phyloP scores from a whole-genome alignment of 2,888 invertebrate species.

The Lochmaea capreae region DNA sequence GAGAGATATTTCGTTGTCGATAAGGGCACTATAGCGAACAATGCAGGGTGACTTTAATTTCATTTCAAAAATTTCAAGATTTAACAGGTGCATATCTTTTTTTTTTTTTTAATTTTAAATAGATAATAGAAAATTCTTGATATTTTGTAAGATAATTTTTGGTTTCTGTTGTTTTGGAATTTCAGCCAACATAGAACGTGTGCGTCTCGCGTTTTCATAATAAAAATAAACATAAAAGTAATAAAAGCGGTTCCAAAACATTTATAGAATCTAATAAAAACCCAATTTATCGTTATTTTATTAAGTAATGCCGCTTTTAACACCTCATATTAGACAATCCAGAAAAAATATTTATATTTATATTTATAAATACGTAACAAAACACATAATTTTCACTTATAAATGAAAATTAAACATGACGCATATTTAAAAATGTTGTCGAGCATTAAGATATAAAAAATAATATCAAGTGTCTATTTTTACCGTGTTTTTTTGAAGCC shows the following conservation, averaged over 20 bases:
- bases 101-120: too few relatives aligned
- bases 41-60: too few relatives aligned
- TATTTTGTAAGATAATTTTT: too few relatives aligned
- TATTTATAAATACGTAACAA: background rate
- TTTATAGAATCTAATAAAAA: slow-evolving; percentile 1
- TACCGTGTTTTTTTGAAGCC: background rate
- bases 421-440: background rate
- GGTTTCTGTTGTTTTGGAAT: too few relatives aligned
- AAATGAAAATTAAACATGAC: background rate
- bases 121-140: too few relatives aligned
- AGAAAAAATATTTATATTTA: background rate
- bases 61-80: too few relatives aligned
- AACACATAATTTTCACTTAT: background rate
- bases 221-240: background rate
- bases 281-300: background rate
- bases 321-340: background rate
- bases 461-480: background rate
- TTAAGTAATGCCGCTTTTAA: background rate
- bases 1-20: slow-evolving; percentile 5
- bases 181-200: too few relatives aligned
- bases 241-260: background rate
- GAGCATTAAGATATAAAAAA: background rate
- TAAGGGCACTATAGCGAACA: background rate
- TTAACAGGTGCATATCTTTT: too few relatives aligned
- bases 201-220: background rate